Base-by-base conservation (phyloP, 2,113 vertebrate genomes). In the Fregetta grallaria region DNA sequence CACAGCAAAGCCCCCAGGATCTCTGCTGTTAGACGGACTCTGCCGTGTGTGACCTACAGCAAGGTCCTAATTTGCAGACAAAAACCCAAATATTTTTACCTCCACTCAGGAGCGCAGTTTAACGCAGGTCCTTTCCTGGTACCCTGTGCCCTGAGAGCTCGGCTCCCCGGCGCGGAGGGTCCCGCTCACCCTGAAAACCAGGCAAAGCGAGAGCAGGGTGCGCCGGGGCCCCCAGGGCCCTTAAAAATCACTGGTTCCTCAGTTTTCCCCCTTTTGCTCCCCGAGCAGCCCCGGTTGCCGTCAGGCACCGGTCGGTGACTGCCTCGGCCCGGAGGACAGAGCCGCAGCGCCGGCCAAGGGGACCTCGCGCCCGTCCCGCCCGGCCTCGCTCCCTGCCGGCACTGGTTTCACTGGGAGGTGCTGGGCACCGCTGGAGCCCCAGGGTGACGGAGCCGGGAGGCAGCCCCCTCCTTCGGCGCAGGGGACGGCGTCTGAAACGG, bases 51-150 rank as follows among this genome's bases (percentile, higher is more conserved):
- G 7, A 40, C 38, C 34, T 21, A 12, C 59, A 30, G 62, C 68
- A 38, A 36, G 55, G 76, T 7, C 17, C 13, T 6, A 3, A 18
- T 29, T 18, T 34, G 15, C 70, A 76, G 56, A 45, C 27, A 29
- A 38, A 76, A 67, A 71, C 10, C 22, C 55, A 27, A 62, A 7
- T 27, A 8, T 47, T 86, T 68, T 63, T 27, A 23, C 47, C 25
- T 47, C 30, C 45, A 2, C 18, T 1, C 11, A 5, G 0, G 22
- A 38, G 26, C 7, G 1, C 14, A 9, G 29, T 32, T 59, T 27
- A 23, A 21, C 4, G 40, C 59, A 20, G 73, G 25, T 44, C 66
- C 32, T 59, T 36, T 34, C 15, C 67, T 20, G 2, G 1, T 7
- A 13, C 11, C 10, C 27, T 19, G 40, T 3, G 2, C 0, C 32